Percentiles rank a stretch among this genome's conserved stretches.
These are phyloP conservation scores for Colaptes auratus DNA, from an alignment of 2,113 vertebrate species.

Conservation along the genomic window DNA sequence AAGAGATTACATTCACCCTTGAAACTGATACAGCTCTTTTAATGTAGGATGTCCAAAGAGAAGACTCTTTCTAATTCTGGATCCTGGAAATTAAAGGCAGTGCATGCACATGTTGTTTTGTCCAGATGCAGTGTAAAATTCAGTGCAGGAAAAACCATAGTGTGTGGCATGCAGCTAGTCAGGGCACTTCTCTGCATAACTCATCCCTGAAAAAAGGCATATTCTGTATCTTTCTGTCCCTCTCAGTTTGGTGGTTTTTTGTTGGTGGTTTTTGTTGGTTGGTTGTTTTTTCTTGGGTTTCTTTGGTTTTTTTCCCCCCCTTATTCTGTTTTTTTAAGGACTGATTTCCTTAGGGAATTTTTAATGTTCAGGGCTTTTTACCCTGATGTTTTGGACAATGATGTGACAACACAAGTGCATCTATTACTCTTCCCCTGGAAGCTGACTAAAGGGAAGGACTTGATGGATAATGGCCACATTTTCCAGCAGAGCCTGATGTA, in stretches of 20 bases:
- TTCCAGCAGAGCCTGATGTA: constrained; percentile 9
- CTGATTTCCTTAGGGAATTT: constrained; percentile 55
- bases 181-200: not conserved
- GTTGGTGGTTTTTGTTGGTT: too few relatives aligned
- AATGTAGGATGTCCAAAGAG: not conserved
- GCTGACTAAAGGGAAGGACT: constrained; percentile 45
- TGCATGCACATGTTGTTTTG: not conserved
- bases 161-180: not conserved
- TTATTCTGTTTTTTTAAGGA: not conserved
- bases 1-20: not conserved
- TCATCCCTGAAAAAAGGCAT: not conserved
- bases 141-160: not conserved
- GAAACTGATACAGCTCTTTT: not conserved
- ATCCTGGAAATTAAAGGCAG: constrained; percentile 17
- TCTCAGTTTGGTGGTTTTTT: not conserved
- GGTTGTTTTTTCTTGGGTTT: not conserved
- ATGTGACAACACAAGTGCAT: constrained; percentile 59
- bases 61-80: not conserved
- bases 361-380: constrained; percentile 49
- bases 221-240: not conserved
- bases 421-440: constrained; percentile 46
- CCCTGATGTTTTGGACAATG: constrained; percentile 53
- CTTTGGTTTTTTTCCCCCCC: not conserved
- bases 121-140: not conserved
- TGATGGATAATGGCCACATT: constrained; percentile 59